Conservation (phyloP, 1,140 invertebrate species). For the Hycleus phaleratus region DNA sequence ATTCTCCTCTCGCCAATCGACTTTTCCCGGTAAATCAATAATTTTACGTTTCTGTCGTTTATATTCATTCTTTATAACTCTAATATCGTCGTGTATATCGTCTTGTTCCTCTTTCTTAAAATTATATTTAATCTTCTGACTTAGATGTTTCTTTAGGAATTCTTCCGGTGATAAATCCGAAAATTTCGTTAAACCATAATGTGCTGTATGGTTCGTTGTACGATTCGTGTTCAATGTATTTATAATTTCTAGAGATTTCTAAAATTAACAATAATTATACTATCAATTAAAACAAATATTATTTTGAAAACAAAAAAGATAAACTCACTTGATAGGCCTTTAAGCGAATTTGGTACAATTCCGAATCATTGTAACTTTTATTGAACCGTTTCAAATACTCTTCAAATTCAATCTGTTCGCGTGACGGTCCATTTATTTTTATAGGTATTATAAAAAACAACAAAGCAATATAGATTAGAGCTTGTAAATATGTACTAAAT, state of each 20-base stretch:
- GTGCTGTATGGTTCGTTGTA: conserved; percentile 45
- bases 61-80: conserved; percentile 2
- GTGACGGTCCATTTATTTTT: conserved; percentile 32
- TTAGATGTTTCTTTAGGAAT: conserved; percentile 51
- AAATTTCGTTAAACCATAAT: conserved; percentile 64
- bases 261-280: conserved; percentile 1
- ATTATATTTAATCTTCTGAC: conserved; percentile 9
- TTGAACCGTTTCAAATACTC: conserved; percentile 56
- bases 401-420: conserved; percentile 48
- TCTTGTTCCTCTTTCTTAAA: neutral
- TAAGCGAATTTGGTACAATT: conserved; percentile 52
- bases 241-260: conserved; percentile 40
- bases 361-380: conserved; percentile 55
- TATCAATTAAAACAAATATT: conserved; percentile 11
- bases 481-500: conserved; percentile 1
- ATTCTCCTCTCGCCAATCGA: conserved; percentile 53
- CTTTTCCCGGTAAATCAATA: conserved; percentile 22
- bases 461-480: conserved; percentile 34
- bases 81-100: neutral
- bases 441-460: conserved; percentile 48
- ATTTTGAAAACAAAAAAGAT: neutral
- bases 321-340: conserved; percentile 56
- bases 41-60: neutral
- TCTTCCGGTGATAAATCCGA: conserved; percentile 68
- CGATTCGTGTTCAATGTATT: conserved; percentile 52